Base-by-base conservation (phyloP, 2,888 invertebrate species). In the Chorisops tibialis region DNA sequence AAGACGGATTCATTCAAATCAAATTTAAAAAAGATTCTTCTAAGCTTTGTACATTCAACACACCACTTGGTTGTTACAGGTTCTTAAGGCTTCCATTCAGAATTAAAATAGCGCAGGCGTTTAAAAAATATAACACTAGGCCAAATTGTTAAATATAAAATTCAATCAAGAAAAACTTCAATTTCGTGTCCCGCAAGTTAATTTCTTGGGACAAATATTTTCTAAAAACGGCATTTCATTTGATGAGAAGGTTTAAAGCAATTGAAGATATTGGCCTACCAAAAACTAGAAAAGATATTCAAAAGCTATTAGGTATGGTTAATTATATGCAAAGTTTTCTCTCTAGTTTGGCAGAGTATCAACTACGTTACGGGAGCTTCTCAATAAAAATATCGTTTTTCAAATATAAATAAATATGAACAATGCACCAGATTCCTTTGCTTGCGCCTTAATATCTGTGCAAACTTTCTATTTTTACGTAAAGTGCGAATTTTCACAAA, bases 361-460 rank as follows among this genome's bases (percentile, higher is more conserved):
- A 43, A 43, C 3, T 3, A 18, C 22, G 3, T 21, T 48, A n/a
- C 19, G 48, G 4, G 48, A 48, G 9, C 48, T 48, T 3, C 21
- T 48, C 3, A 48, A 48, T 5, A 48, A 48, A 22, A 21, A 48
- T 48, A n/a, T n/a, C n/a, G n/a, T n/a, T n/a, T n/a, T n/a, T n/a
- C n/a, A n/a, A n/a, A n/a, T n/a, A n/a, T n/a, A n/a, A n/a, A n/a
- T n/a, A n/a, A n/a, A n/a, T n/a, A n/a, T n/a, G n/a, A n/a, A n/a
- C n/a, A n/a, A n/a, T n/a, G n/a, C n/a, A n/a, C n/a, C n/a, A n/a
- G n/a, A n/a, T n/a, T n/a, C n/a, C n/a, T n/a, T n/a, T n/a, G n/a
- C n/a, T n/a, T n/a, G n/a, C n/a, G n/a, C n/a, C n/a, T n/a, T n/a
- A n/a, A n/a, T n/a, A n/a, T n/a, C n/a, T n/a, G n/a, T n/a, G n/a